Base-by-base conservation (phyloP, 2,113 vertebrate genomes). In the Esox niger region DNA sequence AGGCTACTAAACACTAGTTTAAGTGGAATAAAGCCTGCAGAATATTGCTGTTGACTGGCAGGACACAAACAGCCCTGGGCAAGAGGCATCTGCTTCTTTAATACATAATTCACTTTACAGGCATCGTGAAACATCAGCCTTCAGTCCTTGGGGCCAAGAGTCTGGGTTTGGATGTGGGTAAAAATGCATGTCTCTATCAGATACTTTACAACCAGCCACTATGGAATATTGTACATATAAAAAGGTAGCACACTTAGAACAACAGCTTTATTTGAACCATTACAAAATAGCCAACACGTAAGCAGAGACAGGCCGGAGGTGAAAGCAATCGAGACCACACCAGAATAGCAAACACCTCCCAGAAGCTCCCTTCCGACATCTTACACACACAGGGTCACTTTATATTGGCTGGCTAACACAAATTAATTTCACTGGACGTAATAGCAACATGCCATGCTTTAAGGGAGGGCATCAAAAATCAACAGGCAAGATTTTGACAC, bases 51-150 rank as follows among this genome's bases (percentile, higher is more conserved):
- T 83, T 75, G 85, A 80, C 17, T 79, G 84, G 82, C 81, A 75
- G 82, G 84, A 89, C 85, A 87, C 68, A 82, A 70, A 82, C 78
- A 89, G 86, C 86, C 88, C 85, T 80, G 72, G 81, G 88, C 82
- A 82, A 84, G 70, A 88, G 79, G 85, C 82, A 87, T 87, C 86
- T 85, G 82, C 75, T 75, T 84, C 85, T 86, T 89, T 87, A 86
- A 88, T 88, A 82, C 75, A 87, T 86, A 86, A 88, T 89, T 89
- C 80, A 86, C 82, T 84, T 43, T 71, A 74, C 71, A 83, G 81
- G 77, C 15, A 43, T 1, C 15, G 5, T 79, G 73, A 81, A 86
- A 81, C 80, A 85, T 79, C 79, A 76, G 71, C 3, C 81, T 84
- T 80, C 25, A 68, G 71, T 79, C 81, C 83, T 79, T 32, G 76